phyloP scores from a whole-genome alignment of 2,888 invertebrate genomes.

The Ophion obscuratus region DNA sequence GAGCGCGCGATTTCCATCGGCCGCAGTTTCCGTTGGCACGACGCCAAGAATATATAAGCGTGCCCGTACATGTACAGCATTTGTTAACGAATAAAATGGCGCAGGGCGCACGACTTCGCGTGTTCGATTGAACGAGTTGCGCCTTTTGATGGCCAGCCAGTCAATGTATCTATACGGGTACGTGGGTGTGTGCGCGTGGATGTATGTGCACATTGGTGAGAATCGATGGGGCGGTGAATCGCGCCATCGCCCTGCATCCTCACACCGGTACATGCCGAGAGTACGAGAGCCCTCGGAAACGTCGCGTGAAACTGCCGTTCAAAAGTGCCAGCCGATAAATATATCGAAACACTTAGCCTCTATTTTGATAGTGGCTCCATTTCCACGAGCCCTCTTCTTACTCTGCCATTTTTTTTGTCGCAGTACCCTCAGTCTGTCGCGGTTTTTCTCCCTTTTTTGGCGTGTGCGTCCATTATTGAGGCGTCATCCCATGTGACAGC shows the following conservation, averaged over 20 bases:
- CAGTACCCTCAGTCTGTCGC: neutral
- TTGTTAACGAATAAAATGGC: conserved; percentile 44
- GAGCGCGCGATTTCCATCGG: conserved; percentile 60
- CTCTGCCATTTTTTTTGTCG: conserved; percentile 26
- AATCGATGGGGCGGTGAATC: conserved; percentile 53
- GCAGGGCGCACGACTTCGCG: neutral
- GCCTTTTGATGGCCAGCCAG: conserved; percentile 5
- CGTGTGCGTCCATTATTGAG: neutral
- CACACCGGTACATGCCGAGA: conserved; percentile 37
- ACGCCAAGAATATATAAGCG: conserved; percentile 77
- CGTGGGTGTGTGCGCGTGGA: too few species aligned
- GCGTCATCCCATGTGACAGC: too few species aligned
- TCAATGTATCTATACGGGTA: neutral
- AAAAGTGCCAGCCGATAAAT: conserved; percentile 80
- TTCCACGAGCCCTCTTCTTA: conserved; percentile 51
- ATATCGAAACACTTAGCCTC: conserved; percentile 80
- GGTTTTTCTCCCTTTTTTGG: neutral
- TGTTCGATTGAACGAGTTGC: neutral
- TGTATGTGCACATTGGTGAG: conserved; percentile 8
- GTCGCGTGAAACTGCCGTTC: conserved; percentile 68
- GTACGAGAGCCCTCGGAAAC: conserved; percentile 62
- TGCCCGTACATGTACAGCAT: conserved; percentile 25
- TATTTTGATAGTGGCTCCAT: conserved; percentile 77
- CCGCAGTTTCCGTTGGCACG: conserved; percentile 78
- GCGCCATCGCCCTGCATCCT: conserved; percentile 62